Evolutionary conservation across 2,797 vertebrate genomes (phyloP).

Genomic region (Darevskia nairensis): DNA sequence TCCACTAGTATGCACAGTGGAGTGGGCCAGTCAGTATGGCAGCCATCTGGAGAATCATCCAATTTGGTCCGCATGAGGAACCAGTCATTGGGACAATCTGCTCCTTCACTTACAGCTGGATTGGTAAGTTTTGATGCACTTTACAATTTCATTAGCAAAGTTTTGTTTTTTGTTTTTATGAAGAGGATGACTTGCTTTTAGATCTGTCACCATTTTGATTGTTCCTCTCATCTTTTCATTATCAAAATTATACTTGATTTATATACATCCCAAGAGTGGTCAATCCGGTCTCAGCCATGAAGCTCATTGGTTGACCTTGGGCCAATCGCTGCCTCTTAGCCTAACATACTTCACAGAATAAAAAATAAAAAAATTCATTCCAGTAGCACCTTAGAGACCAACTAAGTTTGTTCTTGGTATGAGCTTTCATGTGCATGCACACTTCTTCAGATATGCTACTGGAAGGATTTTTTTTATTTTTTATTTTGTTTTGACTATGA

Average conservation of each 20-base stretch:
- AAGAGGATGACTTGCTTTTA: background rate
- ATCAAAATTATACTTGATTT: background rate
- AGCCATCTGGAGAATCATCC: slow-evolving; percentile 84
- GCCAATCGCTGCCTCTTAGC: too few species aligned
- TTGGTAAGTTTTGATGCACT: slow-evolving; percentile 82
- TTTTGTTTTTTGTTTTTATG: background rate
- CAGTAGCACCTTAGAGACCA: too few species aligned
- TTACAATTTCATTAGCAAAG: slow-evolving; percentile 20
- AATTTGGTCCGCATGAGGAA: slow-evolving; percentile 97
- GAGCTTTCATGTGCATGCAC: too few species aligned
- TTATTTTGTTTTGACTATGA: too few species aligned
- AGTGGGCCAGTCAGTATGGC: slow-evolving; percentile 88
- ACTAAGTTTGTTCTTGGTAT: too few species aligned
- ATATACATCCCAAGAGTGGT: too few species aligned
- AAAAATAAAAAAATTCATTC: too few species aligned
- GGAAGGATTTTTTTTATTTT: too few species aligned
- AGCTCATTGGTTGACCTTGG: too few species aligned
- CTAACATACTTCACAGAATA: too few species aligned
- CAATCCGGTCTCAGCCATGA: too few species aligned
- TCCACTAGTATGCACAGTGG: slow-evolving; percentile 91
- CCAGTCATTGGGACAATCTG: slow-evolving; percentile 92
- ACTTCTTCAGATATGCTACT: too few species aligned
- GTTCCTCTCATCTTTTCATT: background rate
- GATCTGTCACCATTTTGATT: background rate
- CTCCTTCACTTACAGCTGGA: slow-evolving; percentile 94